Base-by-base conservation (phyloP, 2,888 invertebrate genomes). In the Ectemnius lituratus region DNA sequence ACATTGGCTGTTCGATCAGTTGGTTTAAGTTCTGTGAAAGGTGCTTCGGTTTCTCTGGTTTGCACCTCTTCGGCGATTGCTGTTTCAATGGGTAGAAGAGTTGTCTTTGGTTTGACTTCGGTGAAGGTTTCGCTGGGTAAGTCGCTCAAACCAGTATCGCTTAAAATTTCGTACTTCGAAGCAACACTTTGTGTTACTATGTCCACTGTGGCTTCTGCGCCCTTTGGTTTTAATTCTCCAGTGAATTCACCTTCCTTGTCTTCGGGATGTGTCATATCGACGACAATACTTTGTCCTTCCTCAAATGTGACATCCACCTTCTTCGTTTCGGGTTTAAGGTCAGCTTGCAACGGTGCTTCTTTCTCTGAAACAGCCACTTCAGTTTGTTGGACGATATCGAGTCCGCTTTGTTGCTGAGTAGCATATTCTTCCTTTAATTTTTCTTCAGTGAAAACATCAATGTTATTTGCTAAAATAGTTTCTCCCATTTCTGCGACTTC, bases 281-380 rank as follows among this genome's bases (percentile, higher is more conserved):
- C 91, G 84, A 92, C 93, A 60, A 96, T 79, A 79, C 94, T 88
- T 37, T 94, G 92, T 85, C 90, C 93, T 92, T 92, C 93, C 87
- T 91, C 92, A 88, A 92, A 93, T 45, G 85, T 92, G 45, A 93
- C 85, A 67, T 92, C 90, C 6, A 92, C 92, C 27, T 88, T 90
- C 85, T 94, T 95, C 71, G 89, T 89, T 74, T 93, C 94, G 14
- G 93, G 93, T 84, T 90, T 91, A 8, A 91, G 76, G 67, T 91
- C 90, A 52, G 85, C 85, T n/a, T 81, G 78, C 67, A 92, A 90
- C 58, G 89, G 86, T 3, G 92, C 90, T 90, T 94, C 93, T 78
- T 92, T 93, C 85, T 94, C 93, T 18, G 92, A 92, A 23, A 89
- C 73, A 0, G 89, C 90, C 49, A 92, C 89, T 86, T 93, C 91